Evolutionary conservation across 1,140 invertebrate genomes (phyloP).

Genomic region (Geopemphigus sp.): DNA sequence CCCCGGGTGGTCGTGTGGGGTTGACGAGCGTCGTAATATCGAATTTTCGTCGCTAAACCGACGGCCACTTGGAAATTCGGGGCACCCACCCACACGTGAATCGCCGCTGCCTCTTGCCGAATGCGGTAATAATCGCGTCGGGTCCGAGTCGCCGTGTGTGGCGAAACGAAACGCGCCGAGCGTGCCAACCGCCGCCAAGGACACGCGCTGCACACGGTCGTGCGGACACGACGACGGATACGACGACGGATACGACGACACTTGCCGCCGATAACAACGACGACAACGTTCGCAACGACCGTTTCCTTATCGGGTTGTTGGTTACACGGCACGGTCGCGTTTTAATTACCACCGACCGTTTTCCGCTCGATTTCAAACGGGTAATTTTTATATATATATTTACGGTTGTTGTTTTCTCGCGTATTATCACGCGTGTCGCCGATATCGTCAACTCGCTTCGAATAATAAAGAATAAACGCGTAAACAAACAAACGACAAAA

Average conservation of each 20-base stretch:
- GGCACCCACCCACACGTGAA: no score
- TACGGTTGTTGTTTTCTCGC: no score
- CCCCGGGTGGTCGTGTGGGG: no score
- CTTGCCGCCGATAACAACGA: constrained; percentile 34
- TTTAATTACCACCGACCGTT: constrained; percentile 28
- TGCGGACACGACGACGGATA: neutral
- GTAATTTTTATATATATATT: no score
- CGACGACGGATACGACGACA: neutral
- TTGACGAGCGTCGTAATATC: no score
- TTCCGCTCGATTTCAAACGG: neutral
- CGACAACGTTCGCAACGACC: neutral
- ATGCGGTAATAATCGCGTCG: neutral
- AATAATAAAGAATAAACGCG: neutral
- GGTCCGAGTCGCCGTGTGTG: constrained; percentile 32
- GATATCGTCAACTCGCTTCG: neutral
- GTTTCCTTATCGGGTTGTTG: constrained; percentile 39
- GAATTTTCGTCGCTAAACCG: no score
- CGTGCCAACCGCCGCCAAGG: constrained; percentile 12
- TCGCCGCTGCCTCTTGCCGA: neutral
- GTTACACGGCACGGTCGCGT: neutral
- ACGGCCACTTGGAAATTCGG: no score
- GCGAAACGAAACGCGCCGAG: neutral
- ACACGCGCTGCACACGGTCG: neutral
- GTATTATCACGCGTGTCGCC: neutral
- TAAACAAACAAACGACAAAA: no score